Conservation (phyloP, 30 jellyfish, hydroid and myxozoan genomes). For the Hydractinia echinata region DNA sequence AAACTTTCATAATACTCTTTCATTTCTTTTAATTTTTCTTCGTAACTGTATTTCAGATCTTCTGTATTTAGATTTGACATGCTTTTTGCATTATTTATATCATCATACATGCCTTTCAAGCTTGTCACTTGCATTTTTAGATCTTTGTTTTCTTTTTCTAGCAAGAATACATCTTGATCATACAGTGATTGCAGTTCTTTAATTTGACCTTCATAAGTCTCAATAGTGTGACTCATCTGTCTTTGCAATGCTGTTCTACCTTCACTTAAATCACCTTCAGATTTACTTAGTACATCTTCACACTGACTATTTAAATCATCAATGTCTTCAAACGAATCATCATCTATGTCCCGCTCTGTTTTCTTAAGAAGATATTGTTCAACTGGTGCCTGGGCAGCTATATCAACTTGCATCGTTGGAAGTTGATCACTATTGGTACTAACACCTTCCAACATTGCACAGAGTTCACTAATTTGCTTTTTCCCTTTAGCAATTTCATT, state of each 20-base stretch:
- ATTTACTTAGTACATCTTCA: slow-evolving; percentile 15
- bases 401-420: slow-evolving; percentile 24
- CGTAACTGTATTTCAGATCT: slow-evolving; percentile 51
- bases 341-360: background rate
- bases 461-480: slow-evolving; percentile 14
- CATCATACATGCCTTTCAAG: background rate
- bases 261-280: slow-evolving; percentile 29
- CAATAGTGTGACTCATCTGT: slow-evolving; percentile 56
- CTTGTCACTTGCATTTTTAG: background rate
- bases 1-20: slow-evolving; percentile 41
- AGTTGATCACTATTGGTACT: slow-evolving; percentile 33
- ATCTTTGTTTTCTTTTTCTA: slow-evolving; percentile 36
- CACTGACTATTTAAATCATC: slow-evolving; percentile 30
- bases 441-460: slow-evolving; percentile 28
- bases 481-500: slow-evolving; percentile 27
- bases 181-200: slow-evolving; percentile 49
- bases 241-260: slow-evolving; percentile 29
- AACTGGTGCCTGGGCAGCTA: slow-evolving; percentile 15
- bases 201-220: slow-evolving; percentile 39
- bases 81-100: slow-evolving; percentile 15
- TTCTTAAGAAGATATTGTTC: slow-evolving; percentile 11
- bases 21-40: slow-evolving; percentile 54
- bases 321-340: slow-evolving; percentile 26
- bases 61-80: slow-evolving; percentile 38
- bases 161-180: slow-evolving; percentile 33